phyloP scores from a whole-genome alignment of 2,888 invertebrate genomes.

The Epinotia nisella region DNA sequence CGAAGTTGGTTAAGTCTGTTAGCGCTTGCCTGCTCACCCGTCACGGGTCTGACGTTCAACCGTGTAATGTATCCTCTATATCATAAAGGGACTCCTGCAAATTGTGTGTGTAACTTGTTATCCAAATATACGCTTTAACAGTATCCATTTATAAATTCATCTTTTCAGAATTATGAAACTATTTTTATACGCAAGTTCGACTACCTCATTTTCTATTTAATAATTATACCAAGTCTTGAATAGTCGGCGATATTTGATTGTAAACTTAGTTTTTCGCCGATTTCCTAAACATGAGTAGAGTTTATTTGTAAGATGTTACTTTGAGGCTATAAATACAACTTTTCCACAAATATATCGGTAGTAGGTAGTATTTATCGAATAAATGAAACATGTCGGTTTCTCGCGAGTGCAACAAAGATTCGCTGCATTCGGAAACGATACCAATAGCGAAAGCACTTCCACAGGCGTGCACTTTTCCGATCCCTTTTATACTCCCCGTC shows the following conservation, averaged over 20 bases:
- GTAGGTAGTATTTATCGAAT: constrained; percentile 37
- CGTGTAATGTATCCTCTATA: constrained; percentile 40
- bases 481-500: constrained; percentile 62
- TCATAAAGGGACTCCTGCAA: constrained; percentile 35
- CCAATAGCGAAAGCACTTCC: constrained; percentile 70
- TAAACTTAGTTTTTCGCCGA: not conserved
- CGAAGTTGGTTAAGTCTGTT: constrained; percentile 45
- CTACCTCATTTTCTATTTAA: not conserved
- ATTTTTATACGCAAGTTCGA: constrained; percentile 2
- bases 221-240: not conserved
- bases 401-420: constrained; percentile 50
- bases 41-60: constrained; percentile 35
- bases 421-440: constrained; percentile 62
- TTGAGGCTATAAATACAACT: constrained; percentile 6
- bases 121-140: constrained; percentile 1
- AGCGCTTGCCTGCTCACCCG: constrained; percentile 41
- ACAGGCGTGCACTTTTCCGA: constrained; percentile 62
- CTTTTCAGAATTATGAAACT: not conserved
- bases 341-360: constrained; percentile 9
- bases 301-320: constrained; percentile 2
- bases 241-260: not conserved
- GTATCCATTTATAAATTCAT: not conserved
- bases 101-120: constrained; percentile 27
- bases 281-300: not conserved
- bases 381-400: constrained; percentile 47